Percentiles rank a stretch among this genome's conserved stretches.
phyloP scores from a whole-genome alignment of 2,113 vertebrate species.

The Limnothrissa miodon region DNA sequence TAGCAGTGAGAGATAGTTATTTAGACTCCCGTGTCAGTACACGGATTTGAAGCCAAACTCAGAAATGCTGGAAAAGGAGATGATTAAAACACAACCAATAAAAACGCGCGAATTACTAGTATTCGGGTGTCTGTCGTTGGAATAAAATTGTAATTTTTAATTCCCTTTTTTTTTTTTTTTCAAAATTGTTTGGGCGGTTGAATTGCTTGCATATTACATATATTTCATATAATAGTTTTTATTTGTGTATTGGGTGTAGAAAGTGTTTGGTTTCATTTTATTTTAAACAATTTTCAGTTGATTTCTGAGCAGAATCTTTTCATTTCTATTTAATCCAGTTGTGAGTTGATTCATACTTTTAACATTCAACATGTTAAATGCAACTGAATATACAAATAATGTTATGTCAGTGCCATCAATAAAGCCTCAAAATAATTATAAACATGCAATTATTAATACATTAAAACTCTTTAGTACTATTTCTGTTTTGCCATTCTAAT shows the following conservation, averaged over 20 bases:
- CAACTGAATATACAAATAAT: background rate
- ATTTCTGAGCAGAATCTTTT: background rate
- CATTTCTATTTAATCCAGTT: background rate
- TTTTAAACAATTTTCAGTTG: background rate
- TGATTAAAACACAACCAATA: background rate
- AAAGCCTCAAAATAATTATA: background rate
- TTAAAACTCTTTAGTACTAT: background rate
- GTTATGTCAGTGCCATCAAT: background rate
- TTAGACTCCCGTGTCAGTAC: background rate
- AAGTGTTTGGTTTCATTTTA: background rate
- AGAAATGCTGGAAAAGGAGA: background rate
- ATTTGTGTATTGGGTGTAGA: background rate
- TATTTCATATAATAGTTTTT: too few species aligned
- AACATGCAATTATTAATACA: background rate
- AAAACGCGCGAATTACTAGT: background rate
- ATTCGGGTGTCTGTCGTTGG: background rate
- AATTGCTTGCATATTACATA: too few species aligned
- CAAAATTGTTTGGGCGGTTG: too few species aligned
- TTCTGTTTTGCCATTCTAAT: background rate
- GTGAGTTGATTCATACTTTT: background rate
- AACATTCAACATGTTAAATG: background rate
- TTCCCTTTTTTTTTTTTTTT: too few species aligned
- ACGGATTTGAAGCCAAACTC: background rate
- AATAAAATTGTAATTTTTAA: background rate
- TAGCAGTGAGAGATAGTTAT: background rate